These are phyloP conservation scores for Cryptocephalus primarius DNA, from an alignment of 2,888 invertebrate genomes.

Conservation along the genomic window DNA sequence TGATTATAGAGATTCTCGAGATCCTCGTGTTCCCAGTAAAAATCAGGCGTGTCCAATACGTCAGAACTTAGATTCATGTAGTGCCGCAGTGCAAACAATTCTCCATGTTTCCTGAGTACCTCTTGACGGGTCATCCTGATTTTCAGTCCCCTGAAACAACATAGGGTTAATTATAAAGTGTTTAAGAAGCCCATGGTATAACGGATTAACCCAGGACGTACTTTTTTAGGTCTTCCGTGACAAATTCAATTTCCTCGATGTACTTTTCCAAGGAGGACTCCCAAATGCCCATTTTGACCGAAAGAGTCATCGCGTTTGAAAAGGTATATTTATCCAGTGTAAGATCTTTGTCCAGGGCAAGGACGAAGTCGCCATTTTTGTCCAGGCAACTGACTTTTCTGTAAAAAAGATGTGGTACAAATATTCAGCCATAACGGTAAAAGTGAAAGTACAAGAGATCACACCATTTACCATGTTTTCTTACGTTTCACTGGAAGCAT, in stretches of 20 bases:
- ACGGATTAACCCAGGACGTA: constrained; percentile 5
- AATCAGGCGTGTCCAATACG: constrained; percentile 89
- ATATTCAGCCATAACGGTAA: not conserved
- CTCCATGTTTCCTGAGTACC: constrained; percentile 71
- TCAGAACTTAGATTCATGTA: constrained; percentile 89
- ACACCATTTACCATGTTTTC: no score
- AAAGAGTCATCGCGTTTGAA: constrained; percentile 87
- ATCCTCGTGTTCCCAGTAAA: constrained; percentile 94
- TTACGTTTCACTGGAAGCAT: constrained; percentile 32
- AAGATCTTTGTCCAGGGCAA: constrained; percentile 37
- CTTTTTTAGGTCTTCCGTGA: constrained; percentile 66
- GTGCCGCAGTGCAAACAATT: constrained; percentile 80
- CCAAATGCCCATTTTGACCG: constrained; percentile 91
- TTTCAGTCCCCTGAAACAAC: constrained; percentile 44
- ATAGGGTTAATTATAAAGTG: no score
- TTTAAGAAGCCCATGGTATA: no score
- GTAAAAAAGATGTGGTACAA: constrained; percentile 4
- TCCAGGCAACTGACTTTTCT: constrained; percentile 26
- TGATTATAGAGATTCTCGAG: constrained; percentile 76
- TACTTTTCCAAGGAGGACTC: constrained; percentile 77
- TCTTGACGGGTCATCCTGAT: constrained; percentile 60
- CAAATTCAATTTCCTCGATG: constrained; percentile 70
- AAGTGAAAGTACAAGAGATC: not conserved
- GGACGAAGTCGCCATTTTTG: constrained; percentile 28
- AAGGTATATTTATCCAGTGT: constrained; percentile 81